A percentile compares a stretch with the other conserved stretches of the same genome.
phyloP scores from a whole-genome alignment of 2,113 vertebrate genomes.

The Puntigrus tetrazona region DNA sequence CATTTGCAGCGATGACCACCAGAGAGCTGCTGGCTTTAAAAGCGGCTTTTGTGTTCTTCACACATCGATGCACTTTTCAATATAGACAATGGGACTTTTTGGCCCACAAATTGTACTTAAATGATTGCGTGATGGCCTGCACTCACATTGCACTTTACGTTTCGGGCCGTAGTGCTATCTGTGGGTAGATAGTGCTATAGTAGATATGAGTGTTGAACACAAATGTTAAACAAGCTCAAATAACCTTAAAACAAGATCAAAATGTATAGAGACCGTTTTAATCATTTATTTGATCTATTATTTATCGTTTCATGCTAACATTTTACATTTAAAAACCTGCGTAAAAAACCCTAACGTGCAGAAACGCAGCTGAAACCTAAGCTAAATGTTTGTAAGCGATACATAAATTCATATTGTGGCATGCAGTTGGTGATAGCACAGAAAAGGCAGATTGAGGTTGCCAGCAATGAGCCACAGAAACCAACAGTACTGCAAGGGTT shows the following conservation, averaged over 20 bases:
- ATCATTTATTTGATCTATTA: neutral
- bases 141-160: no score
- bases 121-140: no score
- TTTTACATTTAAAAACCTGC: neutral
- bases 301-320: neutral
- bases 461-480: neutral
- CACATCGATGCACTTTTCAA: no score
- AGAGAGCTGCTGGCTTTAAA: neutral
- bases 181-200: no score
- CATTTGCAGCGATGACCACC: neutral
- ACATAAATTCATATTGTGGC: neutral
- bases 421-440: neutral
- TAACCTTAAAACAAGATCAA: neutral
- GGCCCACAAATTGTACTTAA: no score
- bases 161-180: no score
- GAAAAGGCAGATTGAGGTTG: neutral
- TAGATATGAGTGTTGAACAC: no score
- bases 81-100: no score
- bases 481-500: neutral
- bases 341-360: neutral
- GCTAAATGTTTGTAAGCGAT: neutral
- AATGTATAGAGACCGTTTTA: neutral
- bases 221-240: no score
- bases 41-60: neutral
- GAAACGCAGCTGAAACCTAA: neutral